These are phyloP conservation scores for Montifringilla adamsi DNA, from an alignment of 2,113 vertebrate species.

Conservation along the genomic window DNA sequence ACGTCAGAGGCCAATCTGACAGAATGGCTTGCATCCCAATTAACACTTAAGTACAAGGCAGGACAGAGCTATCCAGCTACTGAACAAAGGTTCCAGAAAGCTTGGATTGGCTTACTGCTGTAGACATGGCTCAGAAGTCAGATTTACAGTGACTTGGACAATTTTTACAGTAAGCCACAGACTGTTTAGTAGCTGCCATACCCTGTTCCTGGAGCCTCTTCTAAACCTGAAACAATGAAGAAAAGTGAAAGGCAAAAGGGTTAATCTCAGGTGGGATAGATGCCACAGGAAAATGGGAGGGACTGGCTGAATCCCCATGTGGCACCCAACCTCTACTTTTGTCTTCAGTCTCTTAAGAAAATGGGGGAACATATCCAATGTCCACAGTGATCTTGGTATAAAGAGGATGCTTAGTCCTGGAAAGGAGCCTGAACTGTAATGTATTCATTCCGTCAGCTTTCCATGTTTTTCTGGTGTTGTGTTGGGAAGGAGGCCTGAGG, in stretches of 20 bases:
- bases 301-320: not conserved
- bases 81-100: not conserved
- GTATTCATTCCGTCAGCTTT: conserved; percentile 76
- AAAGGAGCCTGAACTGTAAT: conserved; percentile 66
- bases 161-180: not conserved
- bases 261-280: not conserved
- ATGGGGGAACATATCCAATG: conserved; percentile 46
- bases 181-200: not conserved
- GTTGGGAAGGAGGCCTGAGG: conserved; percentile 11
- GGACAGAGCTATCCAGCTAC: not conserved
- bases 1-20: not conserved
- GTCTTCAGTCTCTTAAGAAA: not conserved
- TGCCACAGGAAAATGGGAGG: not conserved
- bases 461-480: conserved; percentile 62
- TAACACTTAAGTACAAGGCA: not conserved
- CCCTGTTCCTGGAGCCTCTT: not conserved
- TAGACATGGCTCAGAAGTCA: not conserved
- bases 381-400: conserved; percentile 73
- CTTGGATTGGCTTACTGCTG: not conserved
- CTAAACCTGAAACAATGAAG: not conserved
- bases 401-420: conserved; percentile 53
- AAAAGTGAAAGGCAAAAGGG: not conserved
- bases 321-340: not conserved
- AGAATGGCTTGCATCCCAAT: not conserved
- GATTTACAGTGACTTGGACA: not conserved